Conservation (phyloP, 2,888 invertebrate genomes). For the Nysson spinosus region DNA sequence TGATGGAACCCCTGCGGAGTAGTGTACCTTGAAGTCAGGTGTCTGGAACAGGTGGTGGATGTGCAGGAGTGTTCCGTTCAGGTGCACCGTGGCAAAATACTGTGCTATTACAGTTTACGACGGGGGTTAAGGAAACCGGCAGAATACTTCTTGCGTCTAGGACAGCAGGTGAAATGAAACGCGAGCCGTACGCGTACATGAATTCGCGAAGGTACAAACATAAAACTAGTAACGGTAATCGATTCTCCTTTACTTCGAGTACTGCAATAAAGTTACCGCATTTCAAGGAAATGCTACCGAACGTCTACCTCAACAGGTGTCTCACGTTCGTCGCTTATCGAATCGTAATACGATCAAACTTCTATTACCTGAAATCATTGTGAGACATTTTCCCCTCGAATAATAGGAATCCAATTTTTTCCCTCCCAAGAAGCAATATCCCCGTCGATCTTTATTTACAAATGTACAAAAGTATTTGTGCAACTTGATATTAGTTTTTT, state of each 20-base stretch:
- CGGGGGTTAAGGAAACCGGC: slow-evolving; percentile 28
- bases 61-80: slow-evolving; percentile 38
- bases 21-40: slow-evolving; percentile 50
- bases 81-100: slow-evolving; percentile 47
- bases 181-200: background rate
- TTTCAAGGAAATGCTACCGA: slow-evolving; percentile 4
- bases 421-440: too few relatives aligned
- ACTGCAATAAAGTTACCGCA: background rate
- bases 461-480: too few relatives aligned
- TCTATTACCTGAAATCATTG: too few relatives aligned
- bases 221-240: slow-evolving; percentile 14
- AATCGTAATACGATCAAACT: too few relatives aligned
- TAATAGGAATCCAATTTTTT: too few relatives aligned
- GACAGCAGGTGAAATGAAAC: slow-evolving; percentile 29
- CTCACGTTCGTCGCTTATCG: too few relatives aligned
- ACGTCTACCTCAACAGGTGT: too few relatives aligned
- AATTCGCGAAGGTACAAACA: background rate
- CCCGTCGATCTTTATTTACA: too few relatives aligned
- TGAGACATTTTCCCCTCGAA: too few relatives aligned
- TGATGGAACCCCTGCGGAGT: slow-evolving; percentile 47
- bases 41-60: slow-evolving; percentile 59
- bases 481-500: too few relatives aligned
- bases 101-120: slow-evolving; percentile 44
- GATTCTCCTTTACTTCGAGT: slow-evolving; percentile 7
- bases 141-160: slow-evolving; percentile 23